Evolutionary conservation across 1,140 invertebrate genomes (phyloP).

Genomic region (Kradibia gibbosae): DNA sequence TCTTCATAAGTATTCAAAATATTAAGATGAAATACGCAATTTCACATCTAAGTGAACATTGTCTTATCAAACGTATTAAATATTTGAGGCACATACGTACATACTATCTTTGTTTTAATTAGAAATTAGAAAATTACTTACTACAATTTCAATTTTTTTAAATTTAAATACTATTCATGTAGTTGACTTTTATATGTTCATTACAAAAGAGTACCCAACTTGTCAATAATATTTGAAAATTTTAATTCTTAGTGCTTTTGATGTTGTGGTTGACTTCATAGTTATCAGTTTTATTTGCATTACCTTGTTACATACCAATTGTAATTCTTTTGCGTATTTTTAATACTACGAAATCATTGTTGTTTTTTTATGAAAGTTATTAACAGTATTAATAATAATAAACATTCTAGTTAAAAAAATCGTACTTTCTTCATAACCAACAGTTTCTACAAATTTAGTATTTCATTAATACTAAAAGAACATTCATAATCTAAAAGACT

Average conservation of each 20-base stretch:
- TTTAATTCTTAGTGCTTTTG: neutral
- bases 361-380: constrained; percentile 2
- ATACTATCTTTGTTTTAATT: neutral
- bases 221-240: neutral
- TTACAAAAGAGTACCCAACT: neutral
- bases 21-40: neutral
- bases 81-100: neutral
- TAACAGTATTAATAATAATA: neutral
- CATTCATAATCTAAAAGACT: neutral
- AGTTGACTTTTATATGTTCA: neutral
- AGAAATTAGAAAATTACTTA: neutral
- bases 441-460: neutral
- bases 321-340: neutral
- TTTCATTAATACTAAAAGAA: neutral
- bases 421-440: neutral
- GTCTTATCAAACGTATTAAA: neutral
- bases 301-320: neutral
- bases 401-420: neutral
- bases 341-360: neutral
- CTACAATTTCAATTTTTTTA: neutral
- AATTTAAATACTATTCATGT: neutral
- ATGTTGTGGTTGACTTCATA: neutral
- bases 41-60: neutral
- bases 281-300: neutral
- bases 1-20: neutral